phyloP scores from a whole-genome alignment of 2,888 invertebrate genomes.

The Sarcophaga variegata region DNA sequence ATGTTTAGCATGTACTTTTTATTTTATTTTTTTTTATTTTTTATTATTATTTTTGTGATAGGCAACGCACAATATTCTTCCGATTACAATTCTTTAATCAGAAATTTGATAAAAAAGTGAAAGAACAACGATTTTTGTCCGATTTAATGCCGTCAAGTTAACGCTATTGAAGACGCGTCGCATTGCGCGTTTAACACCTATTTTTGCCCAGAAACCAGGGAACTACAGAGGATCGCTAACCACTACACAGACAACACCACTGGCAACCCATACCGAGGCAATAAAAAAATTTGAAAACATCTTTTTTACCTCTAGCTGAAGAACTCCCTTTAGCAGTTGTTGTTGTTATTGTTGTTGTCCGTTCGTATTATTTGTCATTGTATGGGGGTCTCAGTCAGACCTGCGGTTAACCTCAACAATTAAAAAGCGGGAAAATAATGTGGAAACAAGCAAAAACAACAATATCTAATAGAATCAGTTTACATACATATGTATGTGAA shows the following conservation, averaged over 20 bases:
- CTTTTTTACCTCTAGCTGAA: conserved; percentile 25
- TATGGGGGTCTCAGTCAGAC: conserved; percentile 33
- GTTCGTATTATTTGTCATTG: conserved; percentile 23
- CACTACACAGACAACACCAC: conserved; percentile 49
- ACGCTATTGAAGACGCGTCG: conserved; percentile 73
- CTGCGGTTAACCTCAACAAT: conserved; percentile 71
- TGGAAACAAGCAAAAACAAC: conserved; percentile 24
- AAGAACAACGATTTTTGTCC: conserved; percentile 36
- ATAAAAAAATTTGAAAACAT: conserved; percentile 60
- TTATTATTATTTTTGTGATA: not conserved
- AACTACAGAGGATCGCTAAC: conserved; percentile 58
- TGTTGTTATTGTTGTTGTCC: conserved; percentile 6
- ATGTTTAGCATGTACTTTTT: not conserved
- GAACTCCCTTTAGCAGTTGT: not conserved
- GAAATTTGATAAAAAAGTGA: conserved; percentile 14
- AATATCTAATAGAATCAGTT: conserved; percentile 24
- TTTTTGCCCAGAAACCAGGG: conserved; percentile 67
- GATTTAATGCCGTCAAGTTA: conserved; percentile 58
- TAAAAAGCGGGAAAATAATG: conserved; percentile 64
- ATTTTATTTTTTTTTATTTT: conserved; percentile 31
- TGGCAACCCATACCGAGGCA: conserved; percentile 72
- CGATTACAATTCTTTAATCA: conserved; percentile 18
- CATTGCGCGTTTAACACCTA: conserved; percentile 78
- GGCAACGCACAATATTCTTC: conserved; percentile 9
- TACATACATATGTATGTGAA: conserved; percentile 65